These are phyloP conservation scores for Platichthys stellatus DNA, from an alignment of 2,113 vertebrate species.

Conservation along the genomic window DNA sequence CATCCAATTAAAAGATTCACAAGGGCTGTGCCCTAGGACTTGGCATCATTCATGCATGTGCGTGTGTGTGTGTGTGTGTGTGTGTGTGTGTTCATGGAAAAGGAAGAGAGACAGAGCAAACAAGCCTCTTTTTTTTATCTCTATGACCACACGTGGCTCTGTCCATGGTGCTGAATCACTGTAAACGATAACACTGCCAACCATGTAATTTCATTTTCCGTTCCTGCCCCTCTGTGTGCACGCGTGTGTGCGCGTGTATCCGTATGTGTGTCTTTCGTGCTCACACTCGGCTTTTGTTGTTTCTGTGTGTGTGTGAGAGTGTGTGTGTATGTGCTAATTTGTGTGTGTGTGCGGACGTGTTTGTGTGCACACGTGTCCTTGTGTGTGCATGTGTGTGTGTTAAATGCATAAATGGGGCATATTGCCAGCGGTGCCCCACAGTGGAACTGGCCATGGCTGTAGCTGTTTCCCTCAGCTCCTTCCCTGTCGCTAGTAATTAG, in stretches of 20 bases:
- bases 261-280: neutral
- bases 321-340: conserved; percentile 25
- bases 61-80: conserved; percentile 14
- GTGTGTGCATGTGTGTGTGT: conserved; percentile 25
- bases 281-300: neutral
- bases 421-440: conserved; percentile 67
- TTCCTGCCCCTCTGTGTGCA: neutral
- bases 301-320: neutral
- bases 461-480: conserved; percentile 61
- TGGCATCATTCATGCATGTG: conserved; percentile 31
- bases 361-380: neutral
- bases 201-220: conserved; percentile 33
- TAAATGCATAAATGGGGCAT: conserved; percentile 65
- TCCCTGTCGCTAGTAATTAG: conserved; percentile 76
- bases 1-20: conserved; percentile 73
- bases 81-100: neutral
- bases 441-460: conserved; percentile 67
- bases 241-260: neutral
- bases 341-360: conserved; percentile 4
- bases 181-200: conserved; percentile 55
- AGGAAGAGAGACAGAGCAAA: conserved; percentile 19
- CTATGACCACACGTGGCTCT: conserved; percentile 53
- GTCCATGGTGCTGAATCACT: conserved; percentile 58
- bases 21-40: conserved; percentile 55
- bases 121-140: conserved; percentile 60